These are phyloP conservation scores for Apocrypta bakeri DNA, from an alignment of 1,140 invertebrate species.

Conservation along the genomic window DNA sequence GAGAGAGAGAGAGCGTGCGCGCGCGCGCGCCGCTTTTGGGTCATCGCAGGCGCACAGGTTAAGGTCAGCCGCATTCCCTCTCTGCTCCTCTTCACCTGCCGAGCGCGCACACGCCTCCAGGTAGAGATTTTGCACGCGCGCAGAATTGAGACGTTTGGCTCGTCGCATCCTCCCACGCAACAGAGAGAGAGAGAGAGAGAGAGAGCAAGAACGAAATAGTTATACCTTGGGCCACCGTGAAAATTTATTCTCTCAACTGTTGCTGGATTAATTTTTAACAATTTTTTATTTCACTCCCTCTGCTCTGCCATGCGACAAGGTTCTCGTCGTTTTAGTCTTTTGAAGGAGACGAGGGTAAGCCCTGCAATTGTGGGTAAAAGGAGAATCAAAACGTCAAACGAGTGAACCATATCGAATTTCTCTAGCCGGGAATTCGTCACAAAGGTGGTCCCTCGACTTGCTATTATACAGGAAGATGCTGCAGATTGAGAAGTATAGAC, in stretches of 20 bases:
- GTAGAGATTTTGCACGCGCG: conserved; percentile 52
- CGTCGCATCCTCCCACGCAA: conserved; percentile 56
- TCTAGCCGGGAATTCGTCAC: conserved; percentile 54
- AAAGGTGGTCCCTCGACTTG: background rate
- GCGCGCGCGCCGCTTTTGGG: conserved; percentile 45
- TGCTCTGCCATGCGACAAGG: no score
- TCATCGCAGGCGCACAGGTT: conserved; percentile 58
- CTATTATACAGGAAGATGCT: conserved; percentile 6
- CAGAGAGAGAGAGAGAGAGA: no score
- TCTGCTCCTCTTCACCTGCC: conserved; percentile 43
- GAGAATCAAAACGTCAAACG: no score
- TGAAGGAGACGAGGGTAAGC: no score
- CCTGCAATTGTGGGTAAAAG: no score
- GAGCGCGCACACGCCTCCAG: conserved; percentile 49
- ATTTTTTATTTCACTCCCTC: no score
- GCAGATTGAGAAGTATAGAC: conserved; percentile 10
- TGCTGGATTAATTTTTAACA: no score
- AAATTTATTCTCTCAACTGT: no score
- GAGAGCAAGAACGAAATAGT: background rate
- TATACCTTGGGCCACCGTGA: conserved; percentile 54
- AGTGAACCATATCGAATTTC: conserved; percentile 57
- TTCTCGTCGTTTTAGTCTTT: no score
- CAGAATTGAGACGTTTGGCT: conserved; percentile 58
- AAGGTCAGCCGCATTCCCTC: conserved; percentile 57
- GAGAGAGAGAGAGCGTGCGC: conserved; percentile 2